phyloP scores from a whole-genome alignment of 1,140 invertebrate species.

The Drosophila burlai region DNA sequence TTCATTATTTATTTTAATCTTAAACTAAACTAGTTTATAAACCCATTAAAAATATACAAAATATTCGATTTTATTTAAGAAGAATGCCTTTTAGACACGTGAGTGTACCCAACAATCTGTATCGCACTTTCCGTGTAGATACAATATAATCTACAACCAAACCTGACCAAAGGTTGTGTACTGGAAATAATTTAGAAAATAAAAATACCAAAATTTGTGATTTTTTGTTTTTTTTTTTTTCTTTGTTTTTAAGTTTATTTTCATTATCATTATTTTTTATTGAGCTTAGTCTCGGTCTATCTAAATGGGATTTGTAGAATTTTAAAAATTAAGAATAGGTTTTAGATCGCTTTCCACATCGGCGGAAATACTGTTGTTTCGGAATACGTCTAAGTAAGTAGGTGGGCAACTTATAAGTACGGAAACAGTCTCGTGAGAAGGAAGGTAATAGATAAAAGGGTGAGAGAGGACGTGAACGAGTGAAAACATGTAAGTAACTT shows the following conservation, averaged over 20 bases:
- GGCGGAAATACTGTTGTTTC: constrained; percentile 32
- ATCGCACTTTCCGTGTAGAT: background rate
- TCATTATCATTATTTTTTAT: constrained; percentile 19
- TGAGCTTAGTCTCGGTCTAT: constrained; percentile 43
- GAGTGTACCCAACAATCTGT: background rate
- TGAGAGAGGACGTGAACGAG: constrained; percentile 16
- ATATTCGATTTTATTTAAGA: background rate
- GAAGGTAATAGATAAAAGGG: constrained; percentile 35
- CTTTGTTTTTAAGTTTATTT: constrained; percentile 44
- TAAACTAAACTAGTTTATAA: background rate
- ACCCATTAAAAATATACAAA: background rate
- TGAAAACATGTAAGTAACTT: constrained; percentile 72
- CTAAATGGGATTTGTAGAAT: constrained; percentile 29
- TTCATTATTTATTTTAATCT: background rate
- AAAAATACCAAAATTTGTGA: constrained; percentile 52
- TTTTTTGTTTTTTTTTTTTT: constrained; percentile 29
- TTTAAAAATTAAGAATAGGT: constrained; percentile 26
- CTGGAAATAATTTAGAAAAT: constrained; percentile 52
- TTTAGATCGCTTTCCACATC: constrained; percentile 19
- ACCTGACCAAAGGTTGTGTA: constrained; percentile 17
- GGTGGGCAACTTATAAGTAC: constrained; percentile 32
- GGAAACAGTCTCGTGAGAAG: constrained; percentile 48
- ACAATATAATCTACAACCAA: constrained; percentile 4
- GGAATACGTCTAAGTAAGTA: constrained; percentile 40
- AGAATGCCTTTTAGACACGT: background rate